Percentiles rank a stretch among this genome's conserved stretches.
phyloP scores from a whole-genome alignment of 2,797 vertebrate species.

The Chrysolophus pictus region DNA sequence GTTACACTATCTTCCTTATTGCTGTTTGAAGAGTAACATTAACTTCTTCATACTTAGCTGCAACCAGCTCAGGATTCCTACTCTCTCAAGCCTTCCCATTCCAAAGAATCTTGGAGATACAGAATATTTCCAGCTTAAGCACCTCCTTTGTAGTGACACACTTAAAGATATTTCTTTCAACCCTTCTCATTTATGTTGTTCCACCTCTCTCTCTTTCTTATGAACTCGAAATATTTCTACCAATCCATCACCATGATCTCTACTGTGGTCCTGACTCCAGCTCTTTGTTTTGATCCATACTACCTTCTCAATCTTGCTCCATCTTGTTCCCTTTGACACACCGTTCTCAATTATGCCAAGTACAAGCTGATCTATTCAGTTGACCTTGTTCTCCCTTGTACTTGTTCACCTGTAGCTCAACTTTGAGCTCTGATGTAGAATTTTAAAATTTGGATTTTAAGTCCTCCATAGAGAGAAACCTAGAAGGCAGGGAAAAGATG shows the following conservation, averaged over 20 bases:
- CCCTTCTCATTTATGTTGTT: neutral
- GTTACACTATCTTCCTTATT: neutral
- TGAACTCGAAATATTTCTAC: neutral
- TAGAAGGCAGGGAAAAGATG: neutral
- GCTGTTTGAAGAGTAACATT: neutral
- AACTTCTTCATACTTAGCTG: neutral
- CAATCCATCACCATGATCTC: neutral
- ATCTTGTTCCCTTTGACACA: neutral
- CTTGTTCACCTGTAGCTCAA: neutral
- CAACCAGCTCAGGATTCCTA: neutral
- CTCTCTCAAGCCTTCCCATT: neutral
- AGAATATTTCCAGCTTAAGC: neutral
- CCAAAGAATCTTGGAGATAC: neutral
- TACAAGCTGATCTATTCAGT: neutral
- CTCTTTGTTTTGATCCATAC: neutral
- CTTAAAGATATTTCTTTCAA: neutral
- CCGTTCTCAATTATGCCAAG: neutral
- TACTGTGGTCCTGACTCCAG: neutral
- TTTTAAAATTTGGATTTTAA: neutral
- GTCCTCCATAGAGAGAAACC: neutral
- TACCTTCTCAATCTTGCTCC: neutral
- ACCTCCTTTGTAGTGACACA: neutral
- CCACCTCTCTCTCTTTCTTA: neutral
- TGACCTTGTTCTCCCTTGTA: neutral
- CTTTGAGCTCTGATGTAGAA: neutral